Conservation (phyloP, 2,888 invertebrate species). For the Iselma pallidipennis region DNA sequence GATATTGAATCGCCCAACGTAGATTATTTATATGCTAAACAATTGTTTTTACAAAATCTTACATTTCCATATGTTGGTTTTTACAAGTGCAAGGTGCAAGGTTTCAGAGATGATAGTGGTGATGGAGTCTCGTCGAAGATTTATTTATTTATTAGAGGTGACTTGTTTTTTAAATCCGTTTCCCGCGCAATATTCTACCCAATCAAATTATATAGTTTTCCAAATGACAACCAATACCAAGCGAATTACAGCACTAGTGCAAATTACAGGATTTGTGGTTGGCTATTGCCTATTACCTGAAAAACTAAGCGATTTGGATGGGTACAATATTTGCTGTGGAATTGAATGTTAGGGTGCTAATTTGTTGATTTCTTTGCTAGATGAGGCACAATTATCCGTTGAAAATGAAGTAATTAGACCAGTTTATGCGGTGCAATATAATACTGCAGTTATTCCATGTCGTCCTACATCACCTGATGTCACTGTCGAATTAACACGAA, state of each 20-base stretch:
- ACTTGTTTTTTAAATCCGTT: constrained; percentile 16
- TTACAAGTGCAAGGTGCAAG: constrained; percentile 52
- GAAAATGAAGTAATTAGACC: constrained; percentile 40
- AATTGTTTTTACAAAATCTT: constrained; percentile 52
- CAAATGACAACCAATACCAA: no score
- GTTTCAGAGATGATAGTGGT: constrained; percentile 45
- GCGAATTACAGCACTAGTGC: no score
- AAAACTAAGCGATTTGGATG: no score
- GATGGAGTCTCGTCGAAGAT: constrained; percentile 53
- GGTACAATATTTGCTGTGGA: background rate
- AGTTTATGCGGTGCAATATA: constrained; percentile 51
- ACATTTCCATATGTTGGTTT: constrained; percentile 52
- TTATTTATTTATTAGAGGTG: constrained; percentile 63
- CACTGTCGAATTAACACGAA: constrained; percentile 53
- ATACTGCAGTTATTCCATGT: constrained; percentile 62
- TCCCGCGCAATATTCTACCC: background rate
- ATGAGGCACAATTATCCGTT: constrained; percentile 56
- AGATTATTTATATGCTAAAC: constrained; percentile 53
- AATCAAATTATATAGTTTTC: no score
- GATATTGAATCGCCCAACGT: constrained; percentile 37
- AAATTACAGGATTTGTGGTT: no score
- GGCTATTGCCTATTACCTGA: no score
- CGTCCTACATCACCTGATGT: constrained; percentile 65
- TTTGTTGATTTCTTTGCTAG: constrained; percentile 47
- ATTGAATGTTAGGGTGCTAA: no score